Evolutionary conservation across 2,888 invertebrate genomes (phyloP).

Genomic region (Teleogryllus oceanicus): DNA sequence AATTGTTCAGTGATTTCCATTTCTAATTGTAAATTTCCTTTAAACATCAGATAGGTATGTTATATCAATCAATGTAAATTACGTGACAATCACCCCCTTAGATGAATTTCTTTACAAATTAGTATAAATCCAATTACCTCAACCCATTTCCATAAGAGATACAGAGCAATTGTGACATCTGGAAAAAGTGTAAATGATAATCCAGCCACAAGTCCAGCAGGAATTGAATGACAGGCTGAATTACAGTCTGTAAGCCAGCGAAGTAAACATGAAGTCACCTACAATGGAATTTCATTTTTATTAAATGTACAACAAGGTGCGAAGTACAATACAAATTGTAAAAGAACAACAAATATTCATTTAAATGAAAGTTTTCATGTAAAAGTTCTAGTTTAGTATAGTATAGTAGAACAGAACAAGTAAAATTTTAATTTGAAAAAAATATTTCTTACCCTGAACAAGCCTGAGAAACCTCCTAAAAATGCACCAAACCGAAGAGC

Average conservation of each 20-base stretch:
- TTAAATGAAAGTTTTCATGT: background rate
- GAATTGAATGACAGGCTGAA: constrained; percentile 60
- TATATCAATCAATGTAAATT: too few relatives aligned
- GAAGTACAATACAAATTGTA: too few relatives aligned
- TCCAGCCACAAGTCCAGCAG: constrained; percentile 69
- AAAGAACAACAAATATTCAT: background rate
- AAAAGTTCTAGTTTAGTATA: background rate
- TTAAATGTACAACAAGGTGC: too few relatives aligned
- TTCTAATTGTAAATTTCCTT: too few relatives aligned
- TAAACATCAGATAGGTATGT: too few relatives aligned
- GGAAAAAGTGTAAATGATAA: constrained; percentile 69
- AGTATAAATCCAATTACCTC: constrained; percentile 56
- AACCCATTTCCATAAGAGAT: constrained; percentile 76
- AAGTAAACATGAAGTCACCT: constrained; percentile 64
- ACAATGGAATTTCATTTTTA: constrained; percentile 38
- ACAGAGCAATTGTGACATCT: constrained; percentile 73
- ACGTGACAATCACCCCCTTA: too few relatives aligned
- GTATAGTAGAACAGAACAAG: background rate
- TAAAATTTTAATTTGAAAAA: background rate
- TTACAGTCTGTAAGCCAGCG: constrained; percentile 61
- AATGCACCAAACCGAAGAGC: constrained; percentile 63
- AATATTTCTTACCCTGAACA: constrained; percentile 58
- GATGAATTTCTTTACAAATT: background rate
- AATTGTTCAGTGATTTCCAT: too few relatives aligned
- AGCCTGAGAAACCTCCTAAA: constrained; percentile 64